A percentile compares a stretch with the other conserved stretches of the same genome.
Evolutionary conservation across 2,113 vertebrate species (phyloP).

Genomic region (Tragelaphus buxtoni): DNA sequence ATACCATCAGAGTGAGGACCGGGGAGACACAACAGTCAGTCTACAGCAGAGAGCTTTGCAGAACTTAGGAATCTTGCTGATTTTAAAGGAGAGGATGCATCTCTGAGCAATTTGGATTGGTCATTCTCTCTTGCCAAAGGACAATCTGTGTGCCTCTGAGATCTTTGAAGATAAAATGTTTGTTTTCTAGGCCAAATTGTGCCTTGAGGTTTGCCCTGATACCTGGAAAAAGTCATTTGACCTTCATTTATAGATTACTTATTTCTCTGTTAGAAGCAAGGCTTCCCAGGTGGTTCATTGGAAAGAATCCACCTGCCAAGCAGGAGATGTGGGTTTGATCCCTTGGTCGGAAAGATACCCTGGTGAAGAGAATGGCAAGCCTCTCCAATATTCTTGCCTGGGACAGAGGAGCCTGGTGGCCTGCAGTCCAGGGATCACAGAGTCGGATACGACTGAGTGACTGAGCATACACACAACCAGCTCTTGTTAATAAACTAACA

Average conservation of each 20-base stretch:
- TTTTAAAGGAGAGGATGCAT: background rate
- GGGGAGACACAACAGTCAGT: background rate
- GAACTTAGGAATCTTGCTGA: background rate
- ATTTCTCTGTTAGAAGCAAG: background rate
- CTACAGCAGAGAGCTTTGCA: background rate
- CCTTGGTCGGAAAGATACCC: background rate
- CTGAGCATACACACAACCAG: background rate
- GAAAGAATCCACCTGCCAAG: background rate
- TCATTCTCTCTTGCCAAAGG: background rate
- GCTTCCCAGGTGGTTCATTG: background rate
- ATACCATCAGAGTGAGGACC: background rate
- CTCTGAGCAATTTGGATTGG: background rate
- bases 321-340: background rate
- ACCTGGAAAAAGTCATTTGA: background rate
- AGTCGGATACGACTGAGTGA: background rate
- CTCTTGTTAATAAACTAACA: background rate
- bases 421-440: background rate
- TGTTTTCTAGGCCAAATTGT: background rate
- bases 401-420: accelerated
- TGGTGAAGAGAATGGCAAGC: background rate
- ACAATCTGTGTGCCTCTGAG: background rate
- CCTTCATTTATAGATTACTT: background rate
- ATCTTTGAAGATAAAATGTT: background rate
- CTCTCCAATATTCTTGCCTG: background rate
- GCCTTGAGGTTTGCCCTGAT: background rate